Conservation (phyloP, 2,888 invertebrate genomes). For the Gortyna flavago region DNA sequence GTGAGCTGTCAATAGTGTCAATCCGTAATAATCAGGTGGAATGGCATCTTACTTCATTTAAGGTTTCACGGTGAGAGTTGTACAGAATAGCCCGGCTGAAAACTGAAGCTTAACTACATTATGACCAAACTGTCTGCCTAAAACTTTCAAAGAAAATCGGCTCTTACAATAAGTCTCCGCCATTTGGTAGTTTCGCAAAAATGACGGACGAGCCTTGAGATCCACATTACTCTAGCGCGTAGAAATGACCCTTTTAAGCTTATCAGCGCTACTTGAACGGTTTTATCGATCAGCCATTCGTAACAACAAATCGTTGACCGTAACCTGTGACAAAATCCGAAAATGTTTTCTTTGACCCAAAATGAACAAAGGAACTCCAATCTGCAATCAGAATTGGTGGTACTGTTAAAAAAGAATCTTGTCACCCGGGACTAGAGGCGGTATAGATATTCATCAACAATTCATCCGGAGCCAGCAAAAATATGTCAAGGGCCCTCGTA, state of each 20-base stretch:
- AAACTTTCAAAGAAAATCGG: conserved; percentile 7
- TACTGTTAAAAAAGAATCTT: conserved; percentile 55
- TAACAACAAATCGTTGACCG: conserved; percentile 65
- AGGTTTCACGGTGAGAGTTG: background rate
- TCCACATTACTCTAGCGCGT: conserved; percentile 38
- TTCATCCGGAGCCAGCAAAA: conserved; percentile 66
- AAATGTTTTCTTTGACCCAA: conserved; percentile 62
- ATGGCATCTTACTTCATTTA: background rate
- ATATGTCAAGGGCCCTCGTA: conserved; percentile 73
- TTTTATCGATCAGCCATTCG: conserved; percentile 57
- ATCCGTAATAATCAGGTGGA: background rate
- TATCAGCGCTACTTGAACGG: conserved; percentile 56
- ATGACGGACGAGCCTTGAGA: conserved; percentile 47
- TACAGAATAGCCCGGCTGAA: background rate
- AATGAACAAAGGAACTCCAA: conserved; percentile 67
- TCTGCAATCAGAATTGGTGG: conserved; percentile 68
- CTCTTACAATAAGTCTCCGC: conserved; percentile 5
- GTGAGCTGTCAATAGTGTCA: background rate
- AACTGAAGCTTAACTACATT: conserved; percentile 16
- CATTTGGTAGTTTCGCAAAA: conserved; percentile 45
- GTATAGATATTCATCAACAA: conserved; percentile 67
- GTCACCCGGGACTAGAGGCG: conserved; percentile 41
- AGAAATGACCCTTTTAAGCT: conserved; percentile 59
- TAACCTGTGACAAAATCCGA: conserved; percentile 46
- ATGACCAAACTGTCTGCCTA: conserved; percentile 10